A percentile compares a stretch with the other conserved stretches of the same genome.
phyloP scores from a whole-genome alignment of 2,797 vertebrate species.

The Otolemur crassicaudatus region DNA sequence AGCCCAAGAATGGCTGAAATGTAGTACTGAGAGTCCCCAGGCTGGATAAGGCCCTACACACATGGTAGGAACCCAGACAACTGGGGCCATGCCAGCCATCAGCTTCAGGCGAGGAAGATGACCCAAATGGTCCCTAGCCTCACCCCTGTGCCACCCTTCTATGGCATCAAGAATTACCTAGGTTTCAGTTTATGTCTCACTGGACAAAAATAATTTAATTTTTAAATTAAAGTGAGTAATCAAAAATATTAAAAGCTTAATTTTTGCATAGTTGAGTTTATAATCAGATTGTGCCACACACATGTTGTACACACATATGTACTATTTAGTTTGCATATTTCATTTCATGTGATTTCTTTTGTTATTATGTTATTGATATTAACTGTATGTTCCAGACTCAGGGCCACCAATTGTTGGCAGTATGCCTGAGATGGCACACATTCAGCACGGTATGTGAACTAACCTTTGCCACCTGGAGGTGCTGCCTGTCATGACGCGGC shows the following conservation, averaged over 20 bases:
- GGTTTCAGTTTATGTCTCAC: background rate
- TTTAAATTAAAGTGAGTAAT: background rate
- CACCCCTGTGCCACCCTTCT: background rate
- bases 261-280: background rate
- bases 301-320: background rate
- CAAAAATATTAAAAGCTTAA: background rate
- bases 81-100: background rate
- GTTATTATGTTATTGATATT: background rate
- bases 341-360: background rate
- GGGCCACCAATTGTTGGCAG: background rate
- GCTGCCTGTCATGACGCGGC: background rate
- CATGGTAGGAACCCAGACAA: background rate
- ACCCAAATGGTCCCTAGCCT: background rate
- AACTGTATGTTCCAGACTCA: background rate
- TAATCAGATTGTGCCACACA: background rate
- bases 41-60: background rate
- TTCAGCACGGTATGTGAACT: background rate
- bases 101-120: background rate
- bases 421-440: background rate
- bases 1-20: background rate
- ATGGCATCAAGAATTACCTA: background rate
- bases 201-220: background rate
- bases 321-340: background rate
- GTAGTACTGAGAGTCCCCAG: background rate
- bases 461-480: too few relatives aligned